These are phyloP conservation scores for Centropristis striata DNA, from an alignment of 2,113 vertebrate genomes.

Conservation along the genomic window DNA sequence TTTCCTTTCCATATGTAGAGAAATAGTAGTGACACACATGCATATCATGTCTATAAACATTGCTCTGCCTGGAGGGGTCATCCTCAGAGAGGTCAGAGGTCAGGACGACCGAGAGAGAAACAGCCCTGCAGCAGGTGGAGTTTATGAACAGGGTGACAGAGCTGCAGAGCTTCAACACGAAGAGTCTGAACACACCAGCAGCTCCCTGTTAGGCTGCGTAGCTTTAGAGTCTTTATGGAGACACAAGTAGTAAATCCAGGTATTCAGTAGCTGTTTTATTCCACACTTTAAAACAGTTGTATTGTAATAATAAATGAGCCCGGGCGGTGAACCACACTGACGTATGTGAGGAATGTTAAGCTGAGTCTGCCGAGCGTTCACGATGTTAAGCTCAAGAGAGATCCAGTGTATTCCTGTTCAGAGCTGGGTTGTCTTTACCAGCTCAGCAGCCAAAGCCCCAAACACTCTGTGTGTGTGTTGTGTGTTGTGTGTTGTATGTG, in stretches of 20 bases:
- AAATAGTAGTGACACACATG: neutral
- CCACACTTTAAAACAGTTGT: neutral
- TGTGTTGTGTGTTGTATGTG: constrained; percentile 1
- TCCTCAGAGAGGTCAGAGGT: constrained; percentile 14
- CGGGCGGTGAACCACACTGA: neutral
- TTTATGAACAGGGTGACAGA: neutral
- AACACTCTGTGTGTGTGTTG: constrained; percentile 29
- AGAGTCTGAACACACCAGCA: neutral
- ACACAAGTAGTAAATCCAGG: neutral
- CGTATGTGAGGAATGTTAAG: constrained; percentile 51
- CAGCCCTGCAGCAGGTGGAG: neutral
- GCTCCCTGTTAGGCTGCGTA: neutral
- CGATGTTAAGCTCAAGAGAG: constrained; percentile 32
- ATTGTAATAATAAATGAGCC: neutral
- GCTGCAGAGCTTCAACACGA: neutral
- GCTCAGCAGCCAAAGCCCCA: constrained; percentile 34
- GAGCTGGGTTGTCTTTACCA: constrained; percentile 18
- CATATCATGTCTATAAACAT: neutral
- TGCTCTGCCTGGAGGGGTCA: constrained; percentile 12
- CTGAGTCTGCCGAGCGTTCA: constrained; percentile 13
- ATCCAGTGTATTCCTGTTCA: constrained; percentile 16
- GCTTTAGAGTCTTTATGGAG: neutral
- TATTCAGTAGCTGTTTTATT: neutral
- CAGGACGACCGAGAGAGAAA: neutral
- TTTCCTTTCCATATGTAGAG: constrained; percentile 1